Conservation (phyloP, 2,113 vertebrate species). For the Anoura caudifer region DNA sequence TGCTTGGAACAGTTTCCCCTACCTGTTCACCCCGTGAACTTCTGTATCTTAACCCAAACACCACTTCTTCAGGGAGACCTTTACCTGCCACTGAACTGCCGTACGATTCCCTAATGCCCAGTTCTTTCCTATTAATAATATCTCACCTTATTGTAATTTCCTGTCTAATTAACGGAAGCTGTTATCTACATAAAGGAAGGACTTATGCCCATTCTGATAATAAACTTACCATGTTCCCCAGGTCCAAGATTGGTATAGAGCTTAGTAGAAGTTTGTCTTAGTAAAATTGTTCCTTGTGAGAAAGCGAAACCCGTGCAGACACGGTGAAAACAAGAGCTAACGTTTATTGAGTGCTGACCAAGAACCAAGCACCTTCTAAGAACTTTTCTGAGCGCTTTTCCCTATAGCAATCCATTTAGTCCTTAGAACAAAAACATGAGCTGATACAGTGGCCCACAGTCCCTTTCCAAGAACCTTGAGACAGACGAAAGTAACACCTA, state of each 20-base stretch:
- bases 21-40: background rate
- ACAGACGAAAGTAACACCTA: background rate
- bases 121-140: background rate
- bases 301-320: background rate
- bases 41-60: background rate
- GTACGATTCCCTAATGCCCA: background rate
- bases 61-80: background rate
- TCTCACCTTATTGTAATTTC: constrained; percentile 1
- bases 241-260: background rate
- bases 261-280: background rate
- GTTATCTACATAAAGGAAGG: background rate
- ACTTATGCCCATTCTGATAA: background rate
- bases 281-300: background rate
- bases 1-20: background rate
- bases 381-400: background rate
- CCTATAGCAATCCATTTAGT: background rate
- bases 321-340: background rate
- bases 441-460: background rate
- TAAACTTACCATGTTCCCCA: background rate
- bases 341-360: background rate
- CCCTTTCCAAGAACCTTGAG: background rate
- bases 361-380: background rate
- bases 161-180: background rate
- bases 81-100: background rate
- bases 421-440: background rate